Percentiles rank a stretch among this genome's conserved stretches.
phyloP scores from a whole-genome alignment of 2,113 vertebrate species.

The Nannospalax galili region DNA sequence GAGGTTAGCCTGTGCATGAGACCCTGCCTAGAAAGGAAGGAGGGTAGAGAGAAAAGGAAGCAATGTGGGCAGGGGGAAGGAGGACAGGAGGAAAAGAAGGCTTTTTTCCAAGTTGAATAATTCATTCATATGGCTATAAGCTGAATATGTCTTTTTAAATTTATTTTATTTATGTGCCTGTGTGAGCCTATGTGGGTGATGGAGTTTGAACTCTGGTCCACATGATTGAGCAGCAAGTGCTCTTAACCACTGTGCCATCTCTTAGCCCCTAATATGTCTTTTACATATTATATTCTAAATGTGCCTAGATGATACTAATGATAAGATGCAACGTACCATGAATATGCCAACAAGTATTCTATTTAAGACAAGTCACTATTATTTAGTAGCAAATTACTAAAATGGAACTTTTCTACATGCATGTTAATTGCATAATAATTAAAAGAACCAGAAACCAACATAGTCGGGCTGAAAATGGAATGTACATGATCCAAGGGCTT shows the following conservation, averaged over 20 bases:
- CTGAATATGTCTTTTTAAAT: not conserved
- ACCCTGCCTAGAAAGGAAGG: not conserved
- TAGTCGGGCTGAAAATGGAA: not conserved
- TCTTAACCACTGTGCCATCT: not conserved
- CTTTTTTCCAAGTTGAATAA: not conserved
- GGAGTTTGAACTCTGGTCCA: not conserved
- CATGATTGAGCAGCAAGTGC: not conserved
- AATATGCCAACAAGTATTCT: not conserved
- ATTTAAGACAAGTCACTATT: slow-evolving; percentile 30
- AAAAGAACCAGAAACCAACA: slow-evolving; percentile 29
- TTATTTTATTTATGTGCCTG: too few relatives aligned
- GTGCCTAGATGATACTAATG: not conserved
- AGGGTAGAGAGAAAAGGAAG: too few relatives aligned
- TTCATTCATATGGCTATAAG: not conserved
- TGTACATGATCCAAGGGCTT: not conserved
- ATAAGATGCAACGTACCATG: slow-evolving; percentile 4
- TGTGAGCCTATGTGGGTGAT: not conserved
- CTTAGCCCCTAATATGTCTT: not conserved
- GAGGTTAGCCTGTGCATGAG: not conserved
- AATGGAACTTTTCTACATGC: not conserved
- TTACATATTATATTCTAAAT: slow-evolving; percentile 21
- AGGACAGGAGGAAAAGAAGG: too few relatives aligned
- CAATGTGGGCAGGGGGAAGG: too few relatives aligned
- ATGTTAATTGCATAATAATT: not conserved
- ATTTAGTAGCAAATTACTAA: not conserved